phyloP scores from a whole-genome alignment of 2,888 invertebrate species.

The Pollenia labialis region DNA sequence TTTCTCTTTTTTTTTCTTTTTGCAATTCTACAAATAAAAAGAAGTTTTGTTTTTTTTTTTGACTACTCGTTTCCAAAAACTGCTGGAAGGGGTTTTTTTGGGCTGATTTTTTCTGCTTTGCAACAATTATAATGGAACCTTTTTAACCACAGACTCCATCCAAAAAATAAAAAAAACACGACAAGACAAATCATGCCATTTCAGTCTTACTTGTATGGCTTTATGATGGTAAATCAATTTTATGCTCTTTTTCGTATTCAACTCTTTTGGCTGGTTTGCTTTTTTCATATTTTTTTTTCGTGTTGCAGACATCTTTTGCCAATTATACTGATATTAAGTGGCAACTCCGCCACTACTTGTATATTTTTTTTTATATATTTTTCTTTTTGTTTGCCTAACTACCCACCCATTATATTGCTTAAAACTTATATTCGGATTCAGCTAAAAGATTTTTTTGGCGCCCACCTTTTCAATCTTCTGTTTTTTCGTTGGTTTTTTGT shows the following conservation, averaged over 20 bases:
- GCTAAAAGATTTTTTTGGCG: slow-evolving; percentile 58
- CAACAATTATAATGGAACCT: slow-evolving; percentile 70
- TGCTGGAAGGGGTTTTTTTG: slow-evolving; percentile 12
- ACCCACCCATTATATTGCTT: slow-evolving; percentile 38
- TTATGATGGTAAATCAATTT: slow-evolving; percentile 60
- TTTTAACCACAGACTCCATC: slow-evolving; percentile 71
- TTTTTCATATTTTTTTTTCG: slow-evolving; percentile 51
- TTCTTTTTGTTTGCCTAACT: slow-evolving; percentile 22
- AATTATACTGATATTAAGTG: slow-evolving; percentile 74
- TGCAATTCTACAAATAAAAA: slow-evolving; percentile 54
- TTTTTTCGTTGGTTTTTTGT: not conserved
- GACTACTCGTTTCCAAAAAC: not conserved
- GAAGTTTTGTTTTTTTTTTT: slow-evolving; percentile 37
- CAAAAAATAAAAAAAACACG: slow-evolving; percentile 15
- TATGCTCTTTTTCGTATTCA: slow-evolving; percentile 68
- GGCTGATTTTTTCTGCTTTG: slow-evolving; percentile 55
- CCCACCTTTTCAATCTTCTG: slow-evolving; percentile 52
- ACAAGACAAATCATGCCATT: slow-evolving; percentile 49
- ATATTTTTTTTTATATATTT: slow-evolving; percentile 31
- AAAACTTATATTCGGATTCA: slow-evolving; percentile 2
- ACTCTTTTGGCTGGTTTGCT: slow-evolving; percentile 68
- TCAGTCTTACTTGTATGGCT: slow-evolving; percentile 42
- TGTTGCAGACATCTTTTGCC: slow-evolving; percentile 74
- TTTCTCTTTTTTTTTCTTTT: slow-evolving; percentile 4
- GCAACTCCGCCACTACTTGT: slow-evolving; percentile 68